Percentiles rank a stretch among this genome's conserved stretches.
Evolutionary conservation across 2,888 invertebrate species (phyloP).

Genomic region (Linnaemya tessellans): DNA sequence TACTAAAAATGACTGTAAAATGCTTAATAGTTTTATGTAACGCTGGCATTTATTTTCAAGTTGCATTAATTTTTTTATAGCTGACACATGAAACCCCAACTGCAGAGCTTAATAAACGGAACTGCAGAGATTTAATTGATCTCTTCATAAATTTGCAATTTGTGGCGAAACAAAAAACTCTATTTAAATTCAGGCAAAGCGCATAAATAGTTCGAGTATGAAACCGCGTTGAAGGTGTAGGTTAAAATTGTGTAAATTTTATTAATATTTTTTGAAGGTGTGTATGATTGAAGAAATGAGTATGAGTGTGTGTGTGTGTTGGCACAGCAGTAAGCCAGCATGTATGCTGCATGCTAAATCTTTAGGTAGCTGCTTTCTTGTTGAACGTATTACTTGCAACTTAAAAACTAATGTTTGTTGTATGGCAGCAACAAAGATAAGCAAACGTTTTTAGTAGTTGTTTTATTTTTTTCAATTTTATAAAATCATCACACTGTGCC

Average conservation of each 20-base stretch:
- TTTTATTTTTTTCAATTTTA: constrained; percentile 14
- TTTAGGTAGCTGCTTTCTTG: constrained; percentile 69
- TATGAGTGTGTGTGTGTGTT: constrained; percentile 43
- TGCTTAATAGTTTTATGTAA: neutral
- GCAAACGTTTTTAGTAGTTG: constrained; percentile 29
- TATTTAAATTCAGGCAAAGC: constrained; percentile 19
- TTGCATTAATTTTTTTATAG: neutral
- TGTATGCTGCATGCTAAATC: constrained; percentile 53
- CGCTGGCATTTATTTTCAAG: neutral
- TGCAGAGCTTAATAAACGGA: neutral
- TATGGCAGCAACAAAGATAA: constrained; percentile 47
- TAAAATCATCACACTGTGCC: constrained; percentile 61
- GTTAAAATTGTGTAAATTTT: constrained; percentile 37
- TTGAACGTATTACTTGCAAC: constrained; percentile 55
- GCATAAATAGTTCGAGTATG: neutral
- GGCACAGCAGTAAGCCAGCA: constrained; percentile 60
- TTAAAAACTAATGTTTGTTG: constrained; percentile 63
- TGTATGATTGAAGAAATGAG: constrained; percentile 38
- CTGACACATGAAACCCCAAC: neutral
- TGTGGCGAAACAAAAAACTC: neutral
- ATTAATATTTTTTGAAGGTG: constrained; percentile 48
- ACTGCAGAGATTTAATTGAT: neutral
- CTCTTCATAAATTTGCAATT: constrained; percentile 14
- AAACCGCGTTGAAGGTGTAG: constrained; percentile 19
- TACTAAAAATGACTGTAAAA: neutral